Conservation (phyloP, 1,140 invertebrate genomes). For the Aphelenchoides fujianensis region DNA sequence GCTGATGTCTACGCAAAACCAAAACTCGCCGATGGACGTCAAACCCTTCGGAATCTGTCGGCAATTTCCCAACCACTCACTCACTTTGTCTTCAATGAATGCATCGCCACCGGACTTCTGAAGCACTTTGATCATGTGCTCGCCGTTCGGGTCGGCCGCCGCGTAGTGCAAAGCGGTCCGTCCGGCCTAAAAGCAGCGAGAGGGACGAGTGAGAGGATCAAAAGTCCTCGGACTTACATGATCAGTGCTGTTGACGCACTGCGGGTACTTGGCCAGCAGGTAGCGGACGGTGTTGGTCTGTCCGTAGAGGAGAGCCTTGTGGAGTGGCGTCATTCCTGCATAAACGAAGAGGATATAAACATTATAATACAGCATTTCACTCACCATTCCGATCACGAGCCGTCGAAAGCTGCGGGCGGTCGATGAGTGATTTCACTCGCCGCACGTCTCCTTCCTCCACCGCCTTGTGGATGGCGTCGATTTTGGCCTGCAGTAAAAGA, state of each 20-base stretch:
- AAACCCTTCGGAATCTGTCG: no score
- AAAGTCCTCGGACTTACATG: slow-evolving; percentile 67
- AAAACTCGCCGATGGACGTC: background rate
- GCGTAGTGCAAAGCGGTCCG: slow-evolving; percentile 59
- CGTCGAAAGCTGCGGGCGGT: slow-evolving; percentile 82
- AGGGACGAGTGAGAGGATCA: slow-evolving; percentile 16
- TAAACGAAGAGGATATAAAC: slow-evolving; percentile 32
- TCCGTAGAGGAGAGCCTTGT: slow-evolving; percentile 76
- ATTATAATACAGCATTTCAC: slow-evolving; percentile 21
- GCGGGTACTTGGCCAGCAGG: slow-evolving; percentile 73
- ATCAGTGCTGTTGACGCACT: slow-evolving; percentile 73
- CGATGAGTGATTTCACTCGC: slow-evolving; percentile 78
- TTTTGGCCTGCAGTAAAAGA: slow-evolving; percentile 77
- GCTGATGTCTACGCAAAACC: background rate
- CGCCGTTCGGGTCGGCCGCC: slow-evolving; percentile 60
- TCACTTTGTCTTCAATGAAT: slow-evolving; percentile 60
- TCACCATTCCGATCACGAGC: slow-evolving; percentile 70
- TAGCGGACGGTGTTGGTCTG: slow-evolving; percentile 67
- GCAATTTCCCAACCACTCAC: no score
- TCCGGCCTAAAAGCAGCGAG: slow-evolving; percentile 54
- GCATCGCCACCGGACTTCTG: slow-evolving; percentile 60
- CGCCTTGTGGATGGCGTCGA: slow-evolving; percentile 78
- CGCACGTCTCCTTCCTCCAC: slow-evolving; percentile 78
- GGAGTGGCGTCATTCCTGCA: slow-evolving; percentile 77
- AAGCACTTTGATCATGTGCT: slow-evolving; percentile 62